Conservation (phyloP, 2,113 vertebrate genomes). For the Trachemys scripta region DNA sequence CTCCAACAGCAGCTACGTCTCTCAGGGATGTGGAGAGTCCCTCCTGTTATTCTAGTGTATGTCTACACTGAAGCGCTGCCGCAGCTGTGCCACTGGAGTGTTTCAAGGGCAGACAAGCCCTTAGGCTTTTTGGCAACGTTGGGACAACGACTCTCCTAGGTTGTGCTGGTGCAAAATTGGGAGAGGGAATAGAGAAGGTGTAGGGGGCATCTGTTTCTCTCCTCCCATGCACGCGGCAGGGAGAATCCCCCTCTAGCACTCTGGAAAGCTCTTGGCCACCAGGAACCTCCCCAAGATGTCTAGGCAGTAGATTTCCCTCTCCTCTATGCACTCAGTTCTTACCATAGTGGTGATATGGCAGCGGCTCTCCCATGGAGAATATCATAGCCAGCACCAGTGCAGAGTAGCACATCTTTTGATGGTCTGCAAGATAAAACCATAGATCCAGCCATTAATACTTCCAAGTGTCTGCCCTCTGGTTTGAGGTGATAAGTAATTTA, state of each 20-base stretch:
- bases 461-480: neutral
- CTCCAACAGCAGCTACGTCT: neutral
- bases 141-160: neutral
- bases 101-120: neutral
- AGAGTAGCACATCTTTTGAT: slow-evolving; percentile 98
- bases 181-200: neutral
- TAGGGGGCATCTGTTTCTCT: accelerated
- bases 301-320: neutral
- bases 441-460: slow-evolving; percentile 1
- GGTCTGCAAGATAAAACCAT: slow-evolving; percentile 82
- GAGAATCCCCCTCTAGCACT: neutral
- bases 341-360: slow-evolving; percentile 98
- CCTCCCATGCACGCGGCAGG: neutral
- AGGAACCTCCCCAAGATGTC: neutral
- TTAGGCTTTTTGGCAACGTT: neutral
- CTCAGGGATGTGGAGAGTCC: neutral
- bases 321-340: slow-evolving; percentile 6
- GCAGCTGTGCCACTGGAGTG: neutral
- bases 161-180: neutral
- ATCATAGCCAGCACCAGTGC: slow-evolving; percentile 96
- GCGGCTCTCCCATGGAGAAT: slow-evolving; percentile 96
- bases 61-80: neutral
- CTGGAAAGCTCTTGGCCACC: neutral
- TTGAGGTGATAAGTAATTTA: neutral
- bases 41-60: neutral